A percentile compares a stretch with the other conserved stretches of the same genome.
These are phyloP conservation scores for Lottia scabra DNA, from an alignment of 2,888 invertebrate species.

Conservation along the genomic window DNA sequence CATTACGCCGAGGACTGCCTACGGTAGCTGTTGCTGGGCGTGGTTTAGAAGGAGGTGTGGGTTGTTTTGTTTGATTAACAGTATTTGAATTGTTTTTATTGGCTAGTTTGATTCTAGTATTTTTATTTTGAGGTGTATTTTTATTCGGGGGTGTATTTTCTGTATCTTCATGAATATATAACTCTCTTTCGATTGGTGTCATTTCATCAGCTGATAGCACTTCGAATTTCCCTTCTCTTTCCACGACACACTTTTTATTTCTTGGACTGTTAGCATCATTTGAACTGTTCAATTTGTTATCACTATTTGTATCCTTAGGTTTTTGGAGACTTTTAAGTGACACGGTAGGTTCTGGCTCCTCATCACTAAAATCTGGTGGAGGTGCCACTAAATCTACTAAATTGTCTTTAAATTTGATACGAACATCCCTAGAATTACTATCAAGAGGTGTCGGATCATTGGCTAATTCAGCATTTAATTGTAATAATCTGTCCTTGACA, in stretches of 20 bases:
- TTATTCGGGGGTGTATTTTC: background rate
- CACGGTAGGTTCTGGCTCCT: slow-evolving; percentile 38
- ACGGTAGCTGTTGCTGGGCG: slow-evolving; percentile 46
- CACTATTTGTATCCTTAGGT: slow-evolving; percentile 15
- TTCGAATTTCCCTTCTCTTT: slow-evolving; percentile 63
- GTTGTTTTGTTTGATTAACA: slow-evolving; percentile 24
- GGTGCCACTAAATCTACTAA: slow-evolving; percentile 63
- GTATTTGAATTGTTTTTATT: slow-evolving; percentile 13
- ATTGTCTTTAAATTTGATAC: slow-evolving; percentile 62
- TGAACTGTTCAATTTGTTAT: slow-evolving; percentile 32
- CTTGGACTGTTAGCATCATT: slow-evolving; percentile 27
- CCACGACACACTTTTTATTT: slow-evolving; percentile 60
- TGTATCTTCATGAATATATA: slow-evolving; percentile 17
- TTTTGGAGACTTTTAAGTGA: slow-evolving; percentile 1
- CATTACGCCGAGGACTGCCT: slow-evolving; percentile 29
- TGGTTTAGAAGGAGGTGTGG: slow-evolving; percentile 49
- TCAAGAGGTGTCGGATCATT: slow-evolving; percentile 57
- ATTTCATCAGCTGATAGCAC: slow-evolving; percentile 59
- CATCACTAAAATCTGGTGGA: slow-evolving; percentile 51
- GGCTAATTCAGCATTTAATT: slow-evolving; percentile 63
- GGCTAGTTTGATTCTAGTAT: background rate
- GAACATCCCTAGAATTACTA: slow-evolving; percentile 45
- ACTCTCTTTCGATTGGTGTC: slow-evolving; percentile 41
- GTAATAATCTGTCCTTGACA: slow-evolving; percentile 61
- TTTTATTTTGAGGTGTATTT: background rate